Conservation (phyloP, 2,797 vertebrate genomes). For the Nannoperca australis region DNA sequence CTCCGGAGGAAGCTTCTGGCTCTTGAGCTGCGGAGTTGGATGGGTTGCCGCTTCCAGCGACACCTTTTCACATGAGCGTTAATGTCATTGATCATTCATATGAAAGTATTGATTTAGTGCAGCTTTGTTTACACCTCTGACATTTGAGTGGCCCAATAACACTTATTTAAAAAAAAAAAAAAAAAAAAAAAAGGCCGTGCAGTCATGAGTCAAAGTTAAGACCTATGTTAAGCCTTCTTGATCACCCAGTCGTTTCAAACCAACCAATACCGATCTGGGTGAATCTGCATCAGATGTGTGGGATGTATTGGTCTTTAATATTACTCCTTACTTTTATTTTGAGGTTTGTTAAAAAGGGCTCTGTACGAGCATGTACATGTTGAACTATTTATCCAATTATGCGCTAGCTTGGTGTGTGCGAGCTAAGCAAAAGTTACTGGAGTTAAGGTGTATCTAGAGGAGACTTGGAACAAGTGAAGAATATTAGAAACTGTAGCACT, state of each 20-base stretch:
- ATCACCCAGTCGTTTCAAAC: too few relatives aligned
- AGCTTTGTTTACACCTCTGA: not conserved
- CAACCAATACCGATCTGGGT: not conserved
- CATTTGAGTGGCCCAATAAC: not conserved
- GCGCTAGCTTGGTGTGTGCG: constrained; percentile 28
- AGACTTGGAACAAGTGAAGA: not conserved
- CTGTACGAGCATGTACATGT: not conserved
- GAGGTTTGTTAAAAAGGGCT: not conserved
- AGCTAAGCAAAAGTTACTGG: constrained; percentile 17
- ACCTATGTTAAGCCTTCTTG: not conserved
- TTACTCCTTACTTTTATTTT: not conserved
- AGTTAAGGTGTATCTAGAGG: not conserved
- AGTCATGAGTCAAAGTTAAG: not conserved
- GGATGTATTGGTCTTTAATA: not conserved
- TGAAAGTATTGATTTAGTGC: not conserved
- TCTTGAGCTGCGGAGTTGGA: constrained; percentile 5
- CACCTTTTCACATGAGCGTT: not conserved
- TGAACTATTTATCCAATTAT: constrained; percentile 47
- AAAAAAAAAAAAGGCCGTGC: not conserved
- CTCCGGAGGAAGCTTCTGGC: not conserved
- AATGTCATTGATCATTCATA: not conserved
- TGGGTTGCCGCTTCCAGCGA: not conserved
- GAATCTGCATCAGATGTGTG: not conserved
- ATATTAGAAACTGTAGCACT: not conserved
- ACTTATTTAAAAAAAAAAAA: not conserved